A percentile compares a stretch with the other conserved stretches of the same genome.
These are phyloP conservation scores for Netelia inedita DNA, from an alignment of 2,888 invertebrate genomes.

Conservation along the genomic window DNA sequence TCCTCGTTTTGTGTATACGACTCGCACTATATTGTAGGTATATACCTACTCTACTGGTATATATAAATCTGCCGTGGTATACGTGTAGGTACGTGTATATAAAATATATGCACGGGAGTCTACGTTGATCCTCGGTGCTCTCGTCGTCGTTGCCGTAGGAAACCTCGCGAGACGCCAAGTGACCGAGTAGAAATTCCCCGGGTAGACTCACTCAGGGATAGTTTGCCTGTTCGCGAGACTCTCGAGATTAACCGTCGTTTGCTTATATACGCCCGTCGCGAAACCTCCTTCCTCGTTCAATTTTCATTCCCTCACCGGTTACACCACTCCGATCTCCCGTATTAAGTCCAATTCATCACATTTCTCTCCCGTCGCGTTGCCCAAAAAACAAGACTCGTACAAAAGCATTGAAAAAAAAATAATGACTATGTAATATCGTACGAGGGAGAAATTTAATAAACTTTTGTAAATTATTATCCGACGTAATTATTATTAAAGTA, in stretches of 20 bases:
- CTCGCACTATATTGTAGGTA: background rate
- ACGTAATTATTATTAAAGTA: too few species aligned
- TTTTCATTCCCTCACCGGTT: slow-evolving; percentile 38
- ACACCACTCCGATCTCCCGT: background rate
- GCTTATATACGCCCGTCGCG: slow-evolving; percentile 31
- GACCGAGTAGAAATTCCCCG: slow-evolving; percentile 56
- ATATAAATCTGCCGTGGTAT: background rate
- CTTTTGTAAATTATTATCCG: too few species aligned
- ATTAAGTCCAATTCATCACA: slow-evolving; percentile 7
- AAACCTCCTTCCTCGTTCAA: slow-evolving; percentile 37
- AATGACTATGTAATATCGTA: too few species aligned
- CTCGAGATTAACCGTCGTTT: slow-evolving; percentile 65
- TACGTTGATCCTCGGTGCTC: background rate
- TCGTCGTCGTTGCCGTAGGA: slow-evolving; percentile 13
- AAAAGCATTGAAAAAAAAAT: too few species aligned
- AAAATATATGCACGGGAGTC: background rate
- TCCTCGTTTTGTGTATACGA: background rate
- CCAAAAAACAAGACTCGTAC: too few species aligned
- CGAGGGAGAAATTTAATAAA: too few species aligned
- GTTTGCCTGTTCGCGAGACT: slow-evolving; percentile 62
- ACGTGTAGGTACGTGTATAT: slow-evolving; percentile 7
- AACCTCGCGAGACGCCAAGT: slow-evolving; percentile 58
- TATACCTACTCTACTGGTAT: background rate
- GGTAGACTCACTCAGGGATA: slow-evolving; percentile 53
- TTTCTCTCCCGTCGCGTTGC: too few species aligned